These are phyloP conservation scores for Phylloscopus trochiloides DNA, from an alignment of 2,113 vertebrate genomes.

Conservation along the genomic window DNA sequence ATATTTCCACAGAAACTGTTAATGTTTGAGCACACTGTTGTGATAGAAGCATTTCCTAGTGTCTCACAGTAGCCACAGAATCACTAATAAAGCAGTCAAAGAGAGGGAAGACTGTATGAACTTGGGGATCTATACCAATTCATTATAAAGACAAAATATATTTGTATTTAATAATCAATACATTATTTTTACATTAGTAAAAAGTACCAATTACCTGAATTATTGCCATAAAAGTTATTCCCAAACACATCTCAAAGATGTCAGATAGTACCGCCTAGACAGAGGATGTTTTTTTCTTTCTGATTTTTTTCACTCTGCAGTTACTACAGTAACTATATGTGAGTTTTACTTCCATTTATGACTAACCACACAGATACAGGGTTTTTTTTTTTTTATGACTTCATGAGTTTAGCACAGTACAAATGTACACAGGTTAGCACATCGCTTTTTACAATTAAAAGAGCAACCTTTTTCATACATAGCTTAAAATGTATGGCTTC, in stretches of 20 bases:
- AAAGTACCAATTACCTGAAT: not conserved
- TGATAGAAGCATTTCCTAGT: not conserved
- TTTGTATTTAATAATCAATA: not conserved
- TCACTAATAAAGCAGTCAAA: not conserved
- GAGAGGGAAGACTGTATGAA: not conserved
- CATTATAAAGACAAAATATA: not conserved
- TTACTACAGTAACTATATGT: not conserved
- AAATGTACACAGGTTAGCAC: not conserved
- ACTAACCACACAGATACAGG: not conserved
- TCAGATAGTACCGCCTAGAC: not conserved
- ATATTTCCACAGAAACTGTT: not conserved
- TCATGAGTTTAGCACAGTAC: not conserved
- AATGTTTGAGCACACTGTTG: not conserved
- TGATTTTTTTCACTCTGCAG: not conserved
- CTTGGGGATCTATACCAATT: not conserved
- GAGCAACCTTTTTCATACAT: rapidly evolving
- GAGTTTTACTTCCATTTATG: not conserved
- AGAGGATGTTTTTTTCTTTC: not conserved
- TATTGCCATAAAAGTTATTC: not conserved
- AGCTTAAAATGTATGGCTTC: not conserved
- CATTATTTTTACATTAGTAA: not conserved
- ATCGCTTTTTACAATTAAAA: not conserved
- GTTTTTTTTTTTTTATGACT: not conserved
- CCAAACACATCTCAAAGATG: not conserved
- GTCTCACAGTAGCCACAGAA: not conserved